Conservation (phyloP, 2,797 vertebrate genomes). For the Smutsia gigantea region DNA sequence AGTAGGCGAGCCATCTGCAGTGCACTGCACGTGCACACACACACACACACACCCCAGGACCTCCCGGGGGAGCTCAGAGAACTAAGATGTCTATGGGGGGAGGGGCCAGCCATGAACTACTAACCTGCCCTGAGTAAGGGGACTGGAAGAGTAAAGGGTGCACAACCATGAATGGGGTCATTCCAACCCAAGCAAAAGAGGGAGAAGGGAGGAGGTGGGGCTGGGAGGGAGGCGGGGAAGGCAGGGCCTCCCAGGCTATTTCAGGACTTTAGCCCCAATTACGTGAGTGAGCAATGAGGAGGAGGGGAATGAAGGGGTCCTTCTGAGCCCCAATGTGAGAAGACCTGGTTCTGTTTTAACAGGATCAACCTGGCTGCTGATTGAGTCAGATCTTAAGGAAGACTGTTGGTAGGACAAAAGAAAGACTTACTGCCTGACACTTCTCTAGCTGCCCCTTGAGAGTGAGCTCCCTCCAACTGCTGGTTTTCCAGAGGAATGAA, state of each 20-base stretch:
- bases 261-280: neutral
- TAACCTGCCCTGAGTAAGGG: neutral
- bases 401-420: neutral
- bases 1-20: neutral
- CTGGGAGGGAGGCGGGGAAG: no score
- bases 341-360: neutral
- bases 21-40: neutral
- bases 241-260: no score
- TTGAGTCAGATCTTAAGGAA: neutral
- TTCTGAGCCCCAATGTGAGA: neutral
- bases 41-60: neutral
- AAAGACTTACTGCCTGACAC: neutral
- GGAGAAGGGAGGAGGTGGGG: no score
- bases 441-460: neutral
- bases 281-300: no score
- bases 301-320: neutral
- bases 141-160: neutral
- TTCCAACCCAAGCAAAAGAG: no score
- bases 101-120: neutral
- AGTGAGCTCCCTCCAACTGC: neutral
- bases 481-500: neutral
- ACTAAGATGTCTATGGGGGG: neutral
- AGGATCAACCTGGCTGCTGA: neutral
- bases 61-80: neutral
- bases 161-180: neutral